phyloP scores from a whole-genome alignment of 2,888 invertebrate species.

The Cynaeus angustus region DNA sequence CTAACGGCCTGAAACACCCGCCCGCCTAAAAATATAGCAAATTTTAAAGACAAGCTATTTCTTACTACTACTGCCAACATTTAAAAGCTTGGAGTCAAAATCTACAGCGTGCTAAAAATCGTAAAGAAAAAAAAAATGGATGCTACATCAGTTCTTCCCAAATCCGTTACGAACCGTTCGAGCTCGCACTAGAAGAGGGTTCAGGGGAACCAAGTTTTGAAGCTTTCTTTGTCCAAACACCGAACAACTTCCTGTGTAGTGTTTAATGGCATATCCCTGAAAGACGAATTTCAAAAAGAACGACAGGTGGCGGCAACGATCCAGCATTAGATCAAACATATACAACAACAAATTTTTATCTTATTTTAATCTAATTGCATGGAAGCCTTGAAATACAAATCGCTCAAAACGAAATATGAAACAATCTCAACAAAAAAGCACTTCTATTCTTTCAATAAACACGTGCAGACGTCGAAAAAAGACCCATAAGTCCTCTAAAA shows the following conservation, averaged over 20 bases:
- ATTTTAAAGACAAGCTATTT: constrained; percentile 19
- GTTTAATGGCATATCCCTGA: constrained; percentile 52
- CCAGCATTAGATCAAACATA: constrained; percentile 5
- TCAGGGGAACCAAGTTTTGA: constrained; percentile 46
- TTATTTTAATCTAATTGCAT: too few species aligned
- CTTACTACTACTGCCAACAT: constrained; percentile 9
- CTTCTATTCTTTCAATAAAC: background rate
- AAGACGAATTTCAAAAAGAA: constrained; percentile 56
- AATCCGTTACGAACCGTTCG: constrained; percentile 56
- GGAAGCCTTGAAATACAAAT: too few species aligned
- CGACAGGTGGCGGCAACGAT: constrained; percentile 54
- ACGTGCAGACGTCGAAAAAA: constrained; percentile 3
- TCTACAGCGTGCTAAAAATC: background rate
- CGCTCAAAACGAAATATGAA: background rate
- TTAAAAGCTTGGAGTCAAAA: constrained; percentile 3
- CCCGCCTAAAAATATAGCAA: constrained; percentile 62
- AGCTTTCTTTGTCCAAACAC: constrained; percentile 57
- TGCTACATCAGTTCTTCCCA: constrained; percentile 41
- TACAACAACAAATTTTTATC: background rate
- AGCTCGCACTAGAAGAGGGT: constrained; percentile 50
- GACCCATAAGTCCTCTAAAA: constrained; percentile 3
- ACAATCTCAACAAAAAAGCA: background rate
- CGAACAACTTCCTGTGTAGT: constrained; percentile 54
- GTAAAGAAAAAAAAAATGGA: constrained; percentile 3
- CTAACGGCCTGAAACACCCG: constrained; percentile 65